Evolutionary conservation across 2,113 vertebrate genomes (phyloP).

Genomic region (Scopus umbretta): DNA sequence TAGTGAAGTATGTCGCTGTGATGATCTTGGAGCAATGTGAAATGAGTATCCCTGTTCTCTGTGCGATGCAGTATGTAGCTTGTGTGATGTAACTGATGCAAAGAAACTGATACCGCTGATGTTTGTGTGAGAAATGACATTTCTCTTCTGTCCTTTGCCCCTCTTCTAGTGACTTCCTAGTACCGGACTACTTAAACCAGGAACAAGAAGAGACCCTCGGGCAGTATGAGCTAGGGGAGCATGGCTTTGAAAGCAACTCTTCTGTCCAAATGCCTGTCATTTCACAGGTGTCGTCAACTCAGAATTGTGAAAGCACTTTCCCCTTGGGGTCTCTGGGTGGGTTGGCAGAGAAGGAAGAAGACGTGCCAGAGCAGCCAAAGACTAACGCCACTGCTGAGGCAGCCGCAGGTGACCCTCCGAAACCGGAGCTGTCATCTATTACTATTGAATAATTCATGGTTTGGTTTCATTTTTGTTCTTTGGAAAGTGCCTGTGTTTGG

Average conservation of each 20-base stretch:
- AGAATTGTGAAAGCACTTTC: constrained; percentile 93
- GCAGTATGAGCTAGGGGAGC: constrained; percentile 92
- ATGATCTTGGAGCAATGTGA: background rate
- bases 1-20: background rate
- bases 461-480: constrained; percentile 78
- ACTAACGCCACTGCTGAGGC: constrained; percentile 74
- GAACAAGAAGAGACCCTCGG: constrained; percentile 93
- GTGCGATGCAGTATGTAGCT: background rate
- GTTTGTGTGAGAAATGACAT: constrained; percentile 61
- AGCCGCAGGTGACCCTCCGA: constrained; percentile 76
- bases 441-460: constrained; percentile 84
- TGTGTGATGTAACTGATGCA: constrained; percentile 4
- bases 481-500: constrained; percentile 93
- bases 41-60: background rate
- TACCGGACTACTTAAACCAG: constrained; percentile 98
- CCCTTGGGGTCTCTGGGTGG: constrained; percentile 84
- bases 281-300: constrained; percentile 95
- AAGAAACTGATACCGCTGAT: background rate
- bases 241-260: constrained; percentile 84
- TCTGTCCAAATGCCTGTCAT: constrained; percentile 88
- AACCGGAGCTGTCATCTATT: constrained; percentile 86
- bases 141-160: constrained; percentile 68
- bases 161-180: constrained; percentile 92
- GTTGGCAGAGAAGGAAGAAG: constrained; percentile 81
- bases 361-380: constrained; percentile 79